Base-by-base conservation (phyloP, 2,797 vertebrate species). In the Hippoglossus hippoglossus region DNA sequence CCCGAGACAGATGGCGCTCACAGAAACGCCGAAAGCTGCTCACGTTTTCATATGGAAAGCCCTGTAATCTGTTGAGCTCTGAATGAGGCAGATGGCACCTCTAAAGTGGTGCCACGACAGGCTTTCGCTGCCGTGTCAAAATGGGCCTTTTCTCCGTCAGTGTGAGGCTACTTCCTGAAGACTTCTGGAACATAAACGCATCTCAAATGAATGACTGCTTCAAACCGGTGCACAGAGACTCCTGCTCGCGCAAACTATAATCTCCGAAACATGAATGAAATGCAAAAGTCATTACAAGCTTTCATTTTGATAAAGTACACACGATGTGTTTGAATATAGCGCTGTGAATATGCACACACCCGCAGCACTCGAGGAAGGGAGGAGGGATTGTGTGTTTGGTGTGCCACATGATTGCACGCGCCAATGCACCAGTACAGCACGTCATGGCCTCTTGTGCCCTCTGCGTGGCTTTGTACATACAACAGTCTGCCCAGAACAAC, bases 1-100 rank as follows among this genome's bases (percentile, higher is more conserved):
- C 53, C 64, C 1, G 1, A 71, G 77, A 78, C 51, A 66, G 61
- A 59, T 46, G 47, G 21, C 16, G 5, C 3, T 24, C 54, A 31
- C 69, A 54, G 26, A n/a, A 50, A 34, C 4, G 5, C 22, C 24
- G 50, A 53, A 53, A 83, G 56, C 24, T 66, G 73, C 67, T 54
- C 18, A 41, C 64, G 64, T 74, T 82, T 86, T 81, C 60, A 46
- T 71, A 57, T 18, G 52, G 69, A 69, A 80, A 69, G 69, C 60
- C n/a, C 39, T 82, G 64, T 78, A 73, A 81, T 81, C 73, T 80
- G 75, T 56, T 73, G 77, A 75, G 77, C 77, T 47, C 63, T 76
- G 75, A 78, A 78, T 63, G 79, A 76, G 44, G 77, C 90, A 87
- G 87, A 88, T 87, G 86, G 81, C 61, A n/a, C 63, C 61, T 80